phyloP scores from a whole-genome alignment of 2,113 vertebrate genomes.

The Centrocercus urophasianus region DNA sequence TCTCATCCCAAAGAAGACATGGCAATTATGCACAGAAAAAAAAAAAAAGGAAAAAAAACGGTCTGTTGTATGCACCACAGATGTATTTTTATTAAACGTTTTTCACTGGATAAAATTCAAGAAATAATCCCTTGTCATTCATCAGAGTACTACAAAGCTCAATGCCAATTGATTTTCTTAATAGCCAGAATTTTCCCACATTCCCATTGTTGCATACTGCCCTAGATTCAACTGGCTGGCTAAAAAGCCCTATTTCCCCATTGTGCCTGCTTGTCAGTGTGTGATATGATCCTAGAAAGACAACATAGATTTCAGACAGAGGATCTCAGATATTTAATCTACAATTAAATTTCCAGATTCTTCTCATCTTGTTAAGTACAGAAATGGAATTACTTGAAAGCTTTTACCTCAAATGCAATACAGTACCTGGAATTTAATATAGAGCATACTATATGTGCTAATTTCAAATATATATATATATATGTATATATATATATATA shows the following conservation, averaged over 20 bases:
- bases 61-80: neutral
- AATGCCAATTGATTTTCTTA: neutral
- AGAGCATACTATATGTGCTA: neutral
- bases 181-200: neutral
- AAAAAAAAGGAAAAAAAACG: neutral
- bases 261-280: neutral
- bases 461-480: neutral
- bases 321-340: neutral
- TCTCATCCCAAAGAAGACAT: neutral
- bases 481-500: no score
- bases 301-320: neutral
- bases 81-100: neutral
- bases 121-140: neutral
- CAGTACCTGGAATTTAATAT: rapidly evolving
- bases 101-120: neutral
- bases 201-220: neutral
- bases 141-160: neutral
- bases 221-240: neutral
- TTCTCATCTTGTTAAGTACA: neutral
- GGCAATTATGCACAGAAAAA: neutral
- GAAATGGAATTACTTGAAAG: neutral
- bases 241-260: neutral
- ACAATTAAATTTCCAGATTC: neutral
- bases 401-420: neutral
- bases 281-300: neutral